These are phyloP conservation scores for Pelusios castaneus DNA, from an alignment of 2,113 vertebrate species.

Conservation along the genomic window DNA sequence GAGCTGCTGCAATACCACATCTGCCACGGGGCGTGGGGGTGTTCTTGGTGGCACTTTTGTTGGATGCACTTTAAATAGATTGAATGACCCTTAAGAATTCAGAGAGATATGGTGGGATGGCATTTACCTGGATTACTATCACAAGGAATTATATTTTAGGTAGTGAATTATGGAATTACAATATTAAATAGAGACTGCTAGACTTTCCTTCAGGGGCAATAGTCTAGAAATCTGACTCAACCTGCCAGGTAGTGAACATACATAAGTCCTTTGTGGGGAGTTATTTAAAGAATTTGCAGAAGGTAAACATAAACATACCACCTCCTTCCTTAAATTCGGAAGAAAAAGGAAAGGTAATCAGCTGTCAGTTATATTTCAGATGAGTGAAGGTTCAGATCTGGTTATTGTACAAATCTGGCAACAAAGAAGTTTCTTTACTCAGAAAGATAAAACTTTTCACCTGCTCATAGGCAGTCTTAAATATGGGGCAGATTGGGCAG, in stretches of 20 bases:
- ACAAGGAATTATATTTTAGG: not conserved
- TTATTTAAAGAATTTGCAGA: not conserved
- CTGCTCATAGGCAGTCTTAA: not conserved
- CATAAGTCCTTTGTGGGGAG: not conserved
- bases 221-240: not conserved
- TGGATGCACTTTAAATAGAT: not conserved
- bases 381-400: not conserved
- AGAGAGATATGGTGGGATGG: not conserved
- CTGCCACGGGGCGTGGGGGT: not conserved
- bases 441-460: not conserved
- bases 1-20: not conserved
- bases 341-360: constrained; percentile 1
- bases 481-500: too few relatives aligned
- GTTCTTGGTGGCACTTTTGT: not conserved
- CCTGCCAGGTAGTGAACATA: constrained; percentile 24
- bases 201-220: not conserved
- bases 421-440: constrained; percentile 31
- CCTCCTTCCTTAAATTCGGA: not conserved
- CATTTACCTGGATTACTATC: not conserved
- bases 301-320: not conserved
- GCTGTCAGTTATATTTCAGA: not conserved
- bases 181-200: not conserved
- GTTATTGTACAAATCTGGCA: not conserved
- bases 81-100: not conserved
- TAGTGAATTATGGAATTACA: not conserved